These are phyloP conservation scores for Diplosoma virens DNA, from an alignment of 23 tunicate genomes.

Conservation along the genomic window DNA sequence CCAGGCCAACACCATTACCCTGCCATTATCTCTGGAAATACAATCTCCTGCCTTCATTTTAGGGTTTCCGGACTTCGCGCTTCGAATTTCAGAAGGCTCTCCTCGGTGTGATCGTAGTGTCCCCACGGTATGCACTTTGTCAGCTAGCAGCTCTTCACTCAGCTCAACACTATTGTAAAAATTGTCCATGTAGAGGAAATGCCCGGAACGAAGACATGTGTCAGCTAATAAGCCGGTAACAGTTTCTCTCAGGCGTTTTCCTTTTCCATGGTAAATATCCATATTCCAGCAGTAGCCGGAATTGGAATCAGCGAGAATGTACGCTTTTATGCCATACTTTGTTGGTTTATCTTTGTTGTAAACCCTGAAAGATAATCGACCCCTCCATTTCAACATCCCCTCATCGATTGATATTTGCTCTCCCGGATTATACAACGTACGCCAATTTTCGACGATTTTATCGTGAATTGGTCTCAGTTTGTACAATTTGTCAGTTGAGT, in stretches of 20 bases:
- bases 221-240: conserved; percentile 20
- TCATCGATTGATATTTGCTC: conserved; percentile 40
- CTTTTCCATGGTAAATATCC: conserved; percentile 21
- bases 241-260: conserved; percentile 27
- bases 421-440: conserved; percentile 18
- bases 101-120: conserved; percentile 29
- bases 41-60: not conserved
- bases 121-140: conserved; percentile 27
- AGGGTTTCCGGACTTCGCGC: not conserved
- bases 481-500: not conserved
- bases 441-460: conserved; percentile 8
- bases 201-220: conserved; percentile 15
- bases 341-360: conserved; percentile 47
- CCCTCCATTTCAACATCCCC: conserved; percentile 37
- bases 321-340: conserved; percentile 39
- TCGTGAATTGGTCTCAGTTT: conserved; percentile 20
- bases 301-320: conserved; percentile 31
- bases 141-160: conserved; percentile 24
- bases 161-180: conserved; percentile 36
- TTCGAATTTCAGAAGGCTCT: conserved; percentile 16
- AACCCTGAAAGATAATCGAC: conserved; percentile 22
- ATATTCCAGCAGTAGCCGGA: conserved; percentile 39
- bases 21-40: too few relatives aligned
- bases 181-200: conserved; percentile 32
- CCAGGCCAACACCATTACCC: conserved; percentile 13